phyloP scores from a whole-genome alignment of 2,797 vertebrate genomes.

The Falco rusticolus region DNA sequence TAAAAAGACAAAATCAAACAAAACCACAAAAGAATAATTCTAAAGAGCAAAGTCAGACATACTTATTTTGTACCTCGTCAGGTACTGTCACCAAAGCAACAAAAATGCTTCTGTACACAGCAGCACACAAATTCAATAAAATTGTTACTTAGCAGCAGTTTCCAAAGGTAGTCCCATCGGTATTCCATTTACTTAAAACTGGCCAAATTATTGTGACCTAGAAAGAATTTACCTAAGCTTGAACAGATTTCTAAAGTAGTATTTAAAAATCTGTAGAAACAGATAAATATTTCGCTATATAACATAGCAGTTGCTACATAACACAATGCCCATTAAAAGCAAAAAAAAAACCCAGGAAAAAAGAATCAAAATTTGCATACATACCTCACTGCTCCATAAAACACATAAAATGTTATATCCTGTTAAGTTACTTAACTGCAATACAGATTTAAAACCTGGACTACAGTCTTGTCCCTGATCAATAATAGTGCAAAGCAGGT shows the following conservation, averaged over 20 bases:
- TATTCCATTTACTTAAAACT: not conserved
- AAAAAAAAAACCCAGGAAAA: not conserved
- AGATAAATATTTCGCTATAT: not conserved
- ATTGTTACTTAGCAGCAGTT: not conserved
- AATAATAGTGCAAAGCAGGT: not conserved
- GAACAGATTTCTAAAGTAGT: not conserved
- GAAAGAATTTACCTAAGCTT: not conserved
- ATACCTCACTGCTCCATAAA: not conserved
- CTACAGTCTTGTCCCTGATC: not conserved
- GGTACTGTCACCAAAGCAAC: not conserved
- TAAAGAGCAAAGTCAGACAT: not conserved
- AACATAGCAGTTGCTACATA: not conserved
- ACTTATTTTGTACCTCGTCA: not conserved
- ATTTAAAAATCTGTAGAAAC: not conserved
- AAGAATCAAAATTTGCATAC: not conserved
- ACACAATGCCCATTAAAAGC: not conserved
- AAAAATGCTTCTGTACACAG: not conserved
- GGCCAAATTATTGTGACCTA: not conserved
- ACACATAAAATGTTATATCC: not conserved
- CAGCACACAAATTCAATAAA: not conserved
- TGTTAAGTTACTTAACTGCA: not conserved
- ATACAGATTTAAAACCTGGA: not conserved
- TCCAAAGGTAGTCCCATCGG: not conserved
- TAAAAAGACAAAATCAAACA: not conserved
- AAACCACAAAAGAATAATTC: not conserved